phyloP scores from a whole-genome alignment of 2,797 vertebrate genomes.

The Threskiornis aethiopicus region DNA sequence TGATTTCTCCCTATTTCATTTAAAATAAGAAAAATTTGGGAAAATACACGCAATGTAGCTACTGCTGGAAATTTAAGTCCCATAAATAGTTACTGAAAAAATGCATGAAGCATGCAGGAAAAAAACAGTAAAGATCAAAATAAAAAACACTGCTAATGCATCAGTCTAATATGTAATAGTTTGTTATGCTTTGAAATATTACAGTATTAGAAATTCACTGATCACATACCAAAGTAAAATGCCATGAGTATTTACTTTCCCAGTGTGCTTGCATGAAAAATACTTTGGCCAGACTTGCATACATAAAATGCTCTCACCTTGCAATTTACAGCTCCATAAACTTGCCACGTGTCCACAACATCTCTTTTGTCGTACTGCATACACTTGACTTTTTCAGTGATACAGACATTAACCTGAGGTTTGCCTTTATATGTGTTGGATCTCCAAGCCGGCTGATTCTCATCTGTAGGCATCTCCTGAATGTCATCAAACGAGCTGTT shows the following conservation, averaged over 20 bases:
- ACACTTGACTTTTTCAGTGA: constrained; percentile 89
- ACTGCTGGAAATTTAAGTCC: neutral
- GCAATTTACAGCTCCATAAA: constrained; percentile 89
- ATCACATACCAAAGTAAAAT: neutral
- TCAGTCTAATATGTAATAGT: neutral
- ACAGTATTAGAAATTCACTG: neutral
- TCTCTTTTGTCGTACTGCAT: constrained; percentile 89
- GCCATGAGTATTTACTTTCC: neutral
- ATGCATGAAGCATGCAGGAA: neutral
- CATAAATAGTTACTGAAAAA: neutral
- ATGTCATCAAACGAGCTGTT: constrained; percentile 52
- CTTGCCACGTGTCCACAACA: constrained; percentile 89
- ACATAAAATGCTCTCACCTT: constrained; percentile 82
- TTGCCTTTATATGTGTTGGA: constrained; percentile 84
- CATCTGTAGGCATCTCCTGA: constrained; percentile 64
- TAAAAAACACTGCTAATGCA: neutral
- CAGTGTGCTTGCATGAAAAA: neutral
- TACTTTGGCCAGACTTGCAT: neutral
- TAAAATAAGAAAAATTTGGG: neutral
- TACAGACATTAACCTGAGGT: constrained; percentile 83
- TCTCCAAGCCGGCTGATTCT: constrained; percentile 92
- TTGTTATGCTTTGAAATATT: neutral
- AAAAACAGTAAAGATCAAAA: neutral
- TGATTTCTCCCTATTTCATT: neutral
- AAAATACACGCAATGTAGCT: neutral